phyloP scores from a whole-genome alignment of 2,888 invertebrate species.

The Ormyrus pomaceus region DNA sequence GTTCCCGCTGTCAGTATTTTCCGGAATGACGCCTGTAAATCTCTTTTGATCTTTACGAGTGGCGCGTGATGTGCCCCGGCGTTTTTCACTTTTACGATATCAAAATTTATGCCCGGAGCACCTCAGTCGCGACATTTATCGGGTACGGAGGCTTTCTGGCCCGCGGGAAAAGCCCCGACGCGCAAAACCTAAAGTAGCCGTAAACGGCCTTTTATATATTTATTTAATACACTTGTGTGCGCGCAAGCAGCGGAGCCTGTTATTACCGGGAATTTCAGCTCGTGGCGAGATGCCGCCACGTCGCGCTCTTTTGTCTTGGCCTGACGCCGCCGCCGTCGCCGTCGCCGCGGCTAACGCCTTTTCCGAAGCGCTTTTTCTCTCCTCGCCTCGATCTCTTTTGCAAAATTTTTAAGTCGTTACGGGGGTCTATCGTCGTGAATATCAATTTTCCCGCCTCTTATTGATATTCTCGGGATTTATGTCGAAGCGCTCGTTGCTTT shows the following conservation, averaged over 20 bases:
- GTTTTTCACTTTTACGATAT: constrained; percentile 58
- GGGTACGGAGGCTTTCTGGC: neutral
- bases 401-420: neutral
- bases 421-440: constrained; percentile 7
- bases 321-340: constrained; percentile 31
- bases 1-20: constrained; percentile 17
- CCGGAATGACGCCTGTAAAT: constrained; percentile 52
- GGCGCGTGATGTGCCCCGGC: constrained; percentile 33
- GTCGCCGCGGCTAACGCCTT: neutral
- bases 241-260: neutral
- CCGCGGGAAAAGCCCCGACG: constrained; percentile 14
- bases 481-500: too few relatives aligned
- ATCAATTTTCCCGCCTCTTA: neutral
- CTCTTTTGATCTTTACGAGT: constrained; percentile 55
- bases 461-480: neutral
- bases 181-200: constrained; percentile 45
- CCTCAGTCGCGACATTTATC: constrained; percentile 51
- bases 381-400: too few relatives aligned
- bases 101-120: constrained; percentile 55
- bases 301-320: constrained; percentile 37
- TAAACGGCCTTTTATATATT: constrained; percentile 54
- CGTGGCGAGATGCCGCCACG: constrained; percentile 16
- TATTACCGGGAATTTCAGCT: constrained; percentile 22
- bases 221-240: constrained; percentile 53
- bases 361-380: too few relatives aligned